Evolutionary conservation across 1,140 invertebrate genomes (phyloP), one percentile per base, ranked within the genome.

Genomic region (Lethocerus indicus): DNA sequence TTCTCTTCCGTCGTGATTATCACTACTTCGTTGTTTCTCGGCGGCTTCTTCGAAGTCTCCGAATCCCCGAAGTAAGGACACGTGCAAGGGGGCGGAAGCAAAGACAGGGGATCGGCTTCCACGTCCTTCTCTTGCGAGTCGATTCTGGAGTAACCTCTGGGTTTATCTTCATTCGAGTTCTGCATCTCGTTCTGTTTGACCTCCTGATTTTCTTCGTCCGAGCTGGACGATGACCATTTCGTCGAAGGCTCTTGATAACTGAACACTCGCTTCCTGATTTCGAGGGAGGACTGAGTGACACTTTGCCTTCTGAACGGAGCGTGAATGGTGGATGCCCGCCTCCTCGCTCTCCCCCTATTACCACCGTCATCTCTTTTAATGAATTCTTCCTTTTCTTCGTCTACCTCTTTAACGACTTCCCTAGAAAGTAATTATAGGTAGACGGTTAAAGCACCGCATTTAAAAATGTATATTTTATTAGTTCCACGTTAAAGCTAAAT

Each of bases 31-130:
- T 29, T 56, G 24, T 41, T 51, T 13, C 27, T 32, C 20, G 21
- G 51, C 14, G 47, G 46, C 37, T 53, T 55, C 21, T 46, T 48
- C n/a, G 24, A 26, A 3, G 42, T 45, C 23, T 55, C 51, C n/a
- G 55, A 67, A 51, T 78, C 72, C 1, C 80, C 79, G 57, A 86
- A 84, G 56, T 83, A 83, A 0, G 82, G 80, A 57, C 81, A 82
- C 0, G 79, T 82, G 60, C 81, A 86, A 0, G 80, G 78, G 2
- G 79, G 77, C 1, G 79, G 78, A 25, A 83, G 57, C 14, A 55
- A 42, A 9, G 73, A 63, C 23, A 77, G 57, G 41, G 71, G 68
- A 32, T 54, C 37, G n/a, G n/a, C n/a, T n/a, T n/a, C n/a, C 32
- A 39, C 41, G 13, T 43, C 36, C 14, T 26, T 18, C 51, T 55